Base-by-base conservation (phyloP, 2,888 invertebrate genomes). In the Metallyticus violacea region DNA sequence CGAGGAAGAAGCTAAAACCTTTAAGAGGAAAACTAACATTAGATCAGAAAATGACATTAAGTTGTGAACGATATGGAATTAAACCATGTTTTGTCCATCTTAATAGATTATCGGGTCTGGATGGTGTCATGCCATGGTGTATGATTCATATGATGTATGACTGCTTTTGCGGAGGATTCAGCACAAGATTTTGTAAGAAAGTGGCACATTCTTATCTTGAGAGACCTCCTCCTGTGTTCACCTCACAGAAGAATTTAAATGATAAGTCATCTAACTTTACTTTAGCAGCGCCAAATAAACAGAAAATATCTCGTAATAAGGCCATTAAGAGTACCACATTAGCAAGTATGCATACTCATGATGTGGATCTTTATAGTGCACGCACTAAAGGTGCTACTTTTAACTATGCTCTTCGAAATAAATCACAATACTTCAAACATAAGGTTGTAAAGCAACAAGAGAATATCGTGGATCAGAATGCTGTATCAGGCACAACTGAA, bases 131-230 rank as follows among this genome's bases (percentile, higher is more conserved):
- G 88, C 93, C 94, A 0, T 95, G 93, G 92, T 96, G 96, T 89
- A 94, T 95, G 93, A 92, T 93, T 2, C 96, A 96, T 90, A 92
- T 93, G 89, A 90, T 94, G 82, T 95, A 96, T 89, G 94, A 94
- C 90, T 96, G 96, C 91, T 94, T 94, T 90, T 96, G 95, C 90
- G 93, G 93, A 88, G 93, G 94, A 28, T 29, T 77, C 28, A 28
- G 29, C n/a, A 4, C 22, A 6, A 82, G 76, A 27, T 7, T n/a
- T 62, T 76, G 26, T 6, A 82, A 76, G 27, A 62, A 30, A 30
- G 26, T 76, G 30, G 3, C 76, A 26, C 30, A 76, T 76, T 26
- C 22, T 22, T 5, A 40, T 76, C 7, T 76, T 22, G 26, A 62
- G 15, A 82, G 27, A 82, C 76, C 82, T 26, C 82, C 82, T 26